Conservation (phyloP, 1,140 invertebrate genomes). For the Holcopasites calliopsidis region DNA sequence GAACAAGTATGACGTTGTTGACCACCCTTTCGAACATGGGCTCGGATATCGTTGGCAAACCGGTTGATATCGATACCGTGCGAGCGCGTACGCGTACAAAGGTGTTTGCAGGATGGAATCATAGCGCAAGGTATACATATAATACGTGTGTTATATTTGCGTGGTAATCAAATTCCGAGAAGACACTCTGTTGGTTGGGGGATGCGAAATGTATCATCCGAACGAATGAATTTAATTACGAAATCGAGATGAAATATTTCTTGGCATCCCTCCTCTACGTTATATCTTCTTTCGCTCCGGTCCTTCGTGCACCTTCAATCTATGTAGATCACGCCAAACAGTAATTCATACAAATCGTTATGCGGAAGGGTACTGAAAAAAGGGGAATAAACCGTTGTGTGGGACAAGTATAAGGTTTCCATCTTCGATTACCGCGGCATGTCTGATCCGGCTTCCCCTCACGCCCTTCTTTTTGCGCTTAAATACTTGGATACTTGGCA, state of each 20-base stretch:
- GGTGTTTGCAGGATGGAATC: not conserved
- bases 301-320: too few relatives aligned
- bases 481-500: not conserved
- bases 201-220: too few relatives aligned
- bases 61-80: constrained; percentile 69
- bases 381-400: constrained; percentile 7
- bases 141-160: not conserved
- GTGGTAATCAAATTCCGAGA: too few relatives aligned
- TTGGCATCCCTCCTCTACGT: too few relatives aligned
- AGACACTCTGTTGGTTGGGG: too few relatives aligned
- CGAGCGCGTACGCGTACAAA: constrained; percentile 36
- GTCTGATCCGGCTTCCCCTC: not conserved
- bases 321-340: too few relatives aligned
- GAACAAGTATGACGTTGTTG: constrained; percentile 20
- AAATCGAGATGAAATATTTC: too few relatives aligned
- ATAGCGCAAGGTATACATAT: too few relatives aligned
- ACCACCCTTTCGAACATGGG: constrained; percentile 31
- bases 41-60: constrained; percentile 64
- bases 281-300: too few relatives aligned
- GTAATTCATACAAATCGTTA: too few relatives aligned
- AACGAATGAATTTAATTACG: too few relatives aligned
- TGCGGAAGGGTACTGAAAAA: not conserved
- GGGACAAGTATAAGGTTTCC: constrained; percentile 65
- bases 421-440: constrained; percentile 63
- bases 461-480: not conserved